phyloP scores from a whole-genome alignment of 2,888 invertebrate species.

The Drosophila bunnanda region DNA sequence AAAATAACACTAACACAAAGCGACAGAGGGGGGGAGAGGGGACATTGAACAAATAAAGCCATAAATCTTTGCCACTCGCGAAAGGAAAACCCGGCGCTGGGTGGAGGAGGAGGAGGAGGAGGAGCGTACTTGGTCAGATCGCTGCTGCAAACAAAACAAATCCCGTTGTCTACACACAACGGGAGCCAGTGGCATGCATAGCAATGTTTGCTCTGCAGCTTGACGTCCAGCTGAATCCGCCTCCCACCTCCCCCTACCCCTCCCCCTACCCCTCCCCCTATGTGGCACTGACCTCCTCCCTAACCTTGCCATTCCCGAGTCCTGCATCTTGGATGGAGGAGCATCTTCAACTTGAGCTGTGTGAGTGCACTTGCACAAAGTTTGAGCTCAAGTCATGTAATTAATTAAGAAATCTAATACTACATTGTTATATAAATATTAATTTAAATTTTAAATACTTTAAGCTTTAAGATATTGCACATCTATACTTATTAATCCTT shows the following conservation, averaged over 20 bases:
- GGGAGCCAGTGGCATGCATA: constrained; percentile 67
- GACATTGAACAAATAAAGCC: constrained; percentile 76
- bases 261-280: too few relatives aligned
- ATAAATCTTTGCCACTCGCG: constrained; percentile 70
- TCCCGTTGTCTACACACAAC: constrained; percentile 71
- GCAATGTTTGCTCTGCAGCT: constrained; percentile 55
- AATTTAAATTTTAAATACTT: neutral
- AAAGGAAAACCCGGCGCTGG: constrained; percentile 1
- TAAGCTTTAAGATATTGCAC: neutral
- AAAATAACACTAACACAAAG: constrained; percentile 50
- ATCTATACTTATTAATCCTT: neutral
- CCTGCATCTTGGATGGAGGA: constrained; percentile 25
- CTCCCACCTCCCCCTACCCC: neutral
- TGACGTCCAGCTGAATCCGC: constrained; percentile 13
- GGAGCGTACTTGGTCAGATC: constrained; percentile 56
- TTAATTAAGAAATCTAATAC: neutral
- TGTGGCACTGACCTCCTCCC: neutral
- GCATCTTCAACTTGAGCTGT: constrained; percentile 52
- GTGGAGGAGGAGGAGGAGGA: neutral
- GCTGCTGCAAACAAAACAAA: constrained; percentile 71
- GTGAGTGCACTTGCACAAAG: constrained; percentile 12
- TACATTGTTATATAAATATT: neutral
- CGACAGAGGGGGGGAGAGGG: neutral
- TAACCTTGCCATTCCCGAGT: constrained; percentile 11
- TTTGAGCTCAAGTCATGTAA: neutral